phyloP scores from a whole-genome alignment of 64 coral and sea anemone species.

The Pocillopora damicornis region DNA sequence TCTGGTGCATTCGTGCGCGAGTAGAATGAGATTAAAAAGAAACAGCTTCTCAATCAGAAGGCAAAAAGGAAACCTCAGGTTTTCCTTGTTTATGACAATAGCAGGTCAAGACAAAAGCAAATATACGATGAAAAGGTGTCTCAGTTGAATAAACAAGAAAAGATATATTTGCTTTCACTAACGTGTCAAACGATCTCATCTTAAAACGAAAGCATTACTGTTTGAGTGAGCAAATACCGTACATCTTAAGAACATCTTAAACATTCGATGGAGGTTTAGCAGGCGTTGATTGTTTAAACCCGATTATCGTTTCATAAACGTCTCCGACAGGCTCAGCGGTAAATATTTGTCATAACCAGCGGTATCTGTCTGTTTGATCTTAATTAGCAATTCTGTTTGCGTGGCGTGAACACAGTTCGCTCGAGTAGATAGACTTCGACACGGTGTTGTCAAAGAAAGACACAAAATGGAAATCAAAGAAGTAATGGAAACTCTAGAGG shows the following conservation, averaged over 20 bases:
- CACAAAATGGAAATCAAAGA: conserved; percentile 34
- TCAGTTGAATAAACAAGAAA: conserved; percentile 4
- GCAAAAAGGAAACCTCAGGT: background rate
- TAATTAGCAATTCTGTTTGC: background rate
- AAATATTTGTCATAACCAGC: conserved; percentile 52
- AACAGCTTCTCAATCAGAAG: background rate
- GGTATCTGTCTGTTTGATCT: conserved; percentile 33
- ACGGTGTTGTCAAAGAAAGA: no score
- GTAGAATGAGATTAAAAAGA: background rate
- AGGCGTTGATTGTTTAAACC: conserved; percentile 29
- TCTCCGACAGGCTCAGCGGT: conserved; percentile 5
- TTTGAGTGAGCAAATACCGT: background rate
- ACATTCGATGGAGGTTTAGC: background rate
- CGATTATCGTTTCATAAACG: conserved; percentile 10
- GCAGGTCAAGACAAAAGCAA: background rate
- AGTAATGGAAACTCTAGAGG: conserved; percentile 59
- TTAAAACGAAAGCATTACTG: background rate
- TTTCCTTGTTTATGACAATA: background rate
- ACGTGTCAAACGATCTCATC: background rate
- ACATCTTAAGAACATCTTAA: background rate
- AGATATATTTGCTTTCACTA: background rate
- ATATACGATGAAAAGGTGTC: background rate
- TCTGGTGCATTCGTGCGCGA: background rate
- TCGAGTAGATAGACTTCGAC: background rate
- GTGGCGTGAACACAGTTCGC: conserved; percentile 6